These are phyloP conservation scores for Pedetes capensis DNA, from an alignment of 2,113 vertebrate genomes.

Conservation along the genomic window DNA sequence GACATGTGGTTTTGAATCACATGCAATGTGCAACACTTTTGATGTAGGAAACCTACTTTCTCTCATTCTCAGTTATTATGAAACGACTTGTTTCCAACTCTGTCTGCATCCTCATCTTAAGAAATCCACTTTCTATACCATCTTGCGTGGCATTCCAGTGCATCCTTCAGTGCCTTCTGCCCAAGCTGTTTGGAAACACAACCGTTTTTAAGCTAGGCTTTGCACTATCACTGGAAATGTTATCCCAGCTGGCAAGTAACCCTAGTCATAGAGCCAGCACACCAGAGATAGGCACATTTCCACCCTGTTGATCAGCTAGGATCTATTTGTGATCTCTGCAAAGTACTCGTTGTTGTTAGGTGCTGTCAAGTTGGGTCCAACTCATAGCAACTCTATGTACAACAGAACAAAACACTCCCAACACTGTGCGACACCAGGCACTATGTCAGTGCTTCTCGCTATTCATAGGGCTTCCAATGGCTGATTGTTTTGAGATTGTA, in stretches of 20 bases:
- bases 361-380: too few relatives aligned
- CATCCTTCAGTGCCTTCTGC: fast-evolving
- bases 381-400: too few relatives aligned
- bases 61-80: not conserved
- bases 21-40: not conserved
- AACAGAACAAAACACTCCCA: too few relatives aligned
- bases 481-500: too few relatives aligned
- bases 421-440: too few relatives aligned
- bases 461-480: too few relatives aligned
- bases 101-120: not conserved
- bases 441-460: too few relatives aligned
- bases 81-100: not conserved
- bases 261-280: fast-evolving
- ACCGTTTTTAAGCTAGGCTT: fast-evolving
- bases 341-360: too few relatives aligned
- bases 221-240: fast-evolving
- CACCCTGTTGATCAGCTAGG: fast-evolving
- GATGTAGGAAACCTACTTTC: not conserved
- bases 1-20: not conserved
- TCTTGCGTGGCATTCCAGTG: fast-evolving
- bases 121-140: not conserved
- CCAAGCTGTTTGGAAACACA: not conserved
- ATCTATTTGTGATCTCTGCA: not conserved
- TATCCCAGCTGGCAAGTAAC: not conserved
- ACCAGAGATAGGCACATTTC: fast-evolving